Base-by-base conservation (phyloP, 2,113 vertebrate genomes). In the Danionella cerebrum region DNA sequence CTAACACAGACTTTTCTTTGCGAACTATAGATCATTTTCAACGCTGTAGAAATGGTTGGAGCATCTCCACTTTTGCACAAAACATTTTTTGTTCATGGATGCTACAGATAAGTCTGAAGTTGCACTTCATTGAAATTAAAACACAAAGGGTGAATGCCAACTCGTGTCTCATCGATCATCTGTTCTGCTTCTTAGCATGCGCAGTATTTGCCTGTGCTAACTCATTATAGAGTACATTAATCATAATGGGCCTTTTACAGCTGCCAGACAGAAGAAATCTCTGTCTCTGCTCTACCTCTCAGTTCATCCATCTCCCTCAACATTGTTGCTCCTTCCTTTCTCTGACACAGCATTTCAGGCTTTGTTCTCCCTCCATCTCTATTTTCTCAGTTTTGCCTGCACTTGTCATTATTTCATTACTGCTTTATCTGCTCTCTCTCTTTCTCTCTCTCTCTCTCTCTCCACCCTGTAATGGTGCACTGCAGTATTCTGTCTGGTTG, bases 401-500 rank as follows among this genome's bases (percentile, higher is more conserved):
- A 2, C 6, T 33, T 27, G 5, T 29, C 53, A 63, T 70, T 45
- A 53, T 45, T 62, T 70, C 25, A 45, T 45, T 70, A 12, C 4
- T 24, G 7, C 41, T 47, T 39, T 57, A 55, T 71, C 51, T 57
- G 31, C 16, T 19, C 60, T 60, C 29, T 42, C 22, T 41, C 63
- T 18, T 22, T 18, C n/a, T 45, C 7, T 24, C 12, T 42, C 41
- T 14, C 8, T 60, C 65, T 62, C 27, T 63, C 44, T 64, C 59
- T 48, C 60, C 47, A 54, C 72, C 53, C 41, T 53, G 60, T 70
- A 65, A 62, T 69, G 72, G 60, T 74, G 72, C 72, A 74, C 58
- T 74, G 72, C 72, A 74, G 72, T 70, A 74, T 74, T 74, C 70
- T 54, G 38, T 51, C 60, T 47, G 51, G 48, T 51, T 53, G 62